Percentiles rank a stretch among this genome's conserved stretches.
Conservation (phyloP, 2,888 invertebrate species). For the Papilio protenor region DNA sequence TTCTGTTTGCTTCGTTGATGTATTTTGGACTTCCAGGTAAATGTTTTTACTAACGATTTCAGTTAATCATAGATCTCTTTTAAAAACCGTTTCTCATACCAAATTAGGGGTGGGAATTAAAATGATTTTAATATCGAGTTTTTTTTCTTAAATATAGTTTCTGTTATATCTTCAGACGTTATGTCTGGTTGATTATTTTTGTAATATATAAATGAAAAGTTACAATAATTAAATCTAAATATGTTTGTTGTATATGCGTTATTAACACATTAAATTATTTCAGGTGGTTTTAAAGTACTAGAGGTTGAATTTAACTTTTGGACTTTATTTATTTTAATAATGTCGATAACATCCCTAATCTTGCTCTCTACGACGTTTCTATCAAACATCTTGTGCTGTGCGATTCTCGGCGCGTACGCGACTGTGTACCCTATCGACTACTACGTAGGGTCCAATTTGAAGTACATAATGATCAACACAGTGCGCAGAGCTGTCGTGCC, state of each 20-base stretch:
- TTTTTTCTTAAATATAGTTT: too few relatives aligned
- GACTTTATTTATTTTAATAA: constrained; percentile 82
- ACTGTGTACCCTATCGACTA: constrained; percentile 86
- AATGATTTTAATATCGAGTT: too few relatives aligned
- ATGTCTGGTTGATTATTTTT: too few relatives aligned
- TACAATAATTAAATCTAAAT: too few relatives aligned
- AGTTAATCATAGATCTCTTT: too few relatives aligned
- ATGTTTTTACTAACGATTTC: not conserved
- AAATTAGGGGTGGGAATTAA: too few relatives aligned
- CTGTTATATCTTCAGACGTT: too few relatives aligned
- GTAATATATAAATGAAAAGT: too few relatives aligned
- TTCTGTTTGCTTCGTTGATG: constrained; percentile 83
- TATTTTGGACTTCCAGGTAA: constrained; percentile 86
- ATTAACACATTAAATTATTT: constrained; percentile 55
- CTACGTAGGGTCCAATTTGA: constrained; percentile 86
- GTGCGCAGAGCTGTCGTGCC: constrained; percentile 81
- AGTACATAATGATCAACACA: constrained; percentile 87
- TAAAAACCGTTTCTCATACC: too few relatives aligned
- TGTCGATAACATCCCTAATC: constrained; percentile 76
- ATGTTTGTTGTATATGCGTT: too few relatives aligned
- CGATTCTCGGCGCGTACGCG: constrained; percentile 86
- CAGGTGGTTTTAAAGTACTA: constrained; percentile 76
- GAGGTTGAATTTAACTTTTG: constrained; percentile 86
- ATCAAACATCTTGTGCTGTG: constrained; percentile 86
- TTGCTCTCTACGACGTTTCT: constrained; percentile 78